Percentiles rank a stretch among this genome's conserved stretches.
phyloP scores from a whole-genome alignment of 2,113 vertebrate species.

The Nerophis lumbriciformis region DNA sequence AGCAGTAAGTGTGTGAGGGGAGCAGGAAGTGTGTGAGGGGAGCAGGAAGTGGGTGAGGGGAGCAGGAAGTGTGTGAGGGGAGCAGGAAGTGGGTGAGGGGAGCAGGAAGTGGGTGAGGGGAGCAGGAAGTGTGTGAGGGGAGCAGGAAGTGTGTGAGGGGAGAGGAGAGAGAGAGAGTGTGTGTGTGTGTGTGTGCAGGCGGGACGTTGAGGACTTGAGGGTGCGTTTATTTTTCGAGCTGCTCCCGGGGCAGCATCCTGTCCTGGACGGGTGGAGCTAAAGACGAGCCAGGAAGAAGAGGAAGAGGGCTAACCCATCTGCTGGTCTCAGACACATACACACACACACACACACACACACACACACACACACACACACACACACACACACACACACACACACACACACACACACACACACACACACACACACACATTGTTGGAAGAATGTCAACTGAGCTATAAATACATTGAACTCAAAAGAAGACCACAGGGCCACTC shows the following conservation, averaged over 20 bases:
- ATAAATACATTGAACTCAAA: slow-evolving; percentile 87
- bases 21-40: slow-evolving; percentile 5
- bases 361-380: too few species aligned
- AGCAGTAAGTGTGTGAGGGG: slow-evolving; percentile 21
- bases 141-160: slow-evolving; percentile 21
- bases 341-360: slow-evolving; percentile 14
- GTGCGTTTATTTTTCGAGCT: slow-evolving; percentile 78
- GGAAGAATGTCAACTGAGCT: slow-evolving; percentile 87
- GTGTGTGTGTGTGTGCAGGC: slow-evolving; percentile 22
- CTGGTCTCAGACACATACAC: slow-evolving; percentile 80
- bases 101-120: too few species aligned
- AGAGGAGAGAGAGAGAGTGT: too few species aligned
- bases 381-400: too few species aligned
- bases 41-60: slow-evolving; percentile 19
- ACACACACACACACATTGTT: slow-evolving; percentile 49
- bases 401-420: slow-evolving; percentile 1
- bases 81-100: slow-evolving; percentile 19
- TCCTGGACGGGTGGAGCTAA: slow-evolving; percentile 89
- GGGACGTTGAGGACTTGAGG: slow-evolving; percentile 47
- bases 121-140: slow-evolving; percentile 3
- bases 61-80: slow-evolving; percentile 3
- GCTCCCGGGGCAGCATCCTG: slow-evolving; percentile 90
- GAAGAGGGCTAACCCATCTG: slow-evolving; percentile 96
- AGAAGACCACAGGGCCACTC: slow-evolving; percentile 81
- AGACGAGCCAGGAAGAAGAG: slow-evolving; percentile 80